Base-by-base conservation (phyloP, 2,888 invertebrate genomes). In the Macrostomum cliftonense region DNA sequence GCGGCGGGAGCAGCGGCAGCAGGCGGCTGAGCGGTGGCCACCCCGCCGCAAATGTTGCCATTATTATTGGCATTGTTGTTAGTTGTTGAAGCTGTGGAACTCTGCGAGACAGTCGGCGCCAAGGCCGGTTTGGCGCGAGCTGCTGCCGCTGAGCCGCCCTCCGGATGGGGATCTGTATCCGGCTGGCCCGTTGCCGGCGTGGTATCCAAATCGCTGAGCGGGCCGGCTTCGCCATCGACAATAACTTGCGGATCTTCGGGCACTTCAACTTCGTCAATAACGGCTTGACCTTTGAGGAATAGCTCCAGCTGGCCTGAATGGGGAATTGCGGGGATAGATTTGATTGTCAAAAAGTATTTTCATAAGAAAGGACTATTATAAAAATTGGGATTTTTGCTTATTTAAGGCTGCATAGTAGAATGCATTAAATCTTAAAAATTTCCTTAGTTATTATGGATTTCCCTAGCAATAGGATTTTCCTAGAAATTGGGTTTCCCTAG, bases 221-320 rank as follows among this genome's bases (percentile, higher is more conserved):
- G 59, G 13, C 62, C 62, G n/a, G 62, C 63, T 48, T 64, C 65
- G 9, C 63, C 63, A 52, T 62, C 65, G 2, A 53, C 48, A 17
- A 43, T 45, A n/a, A 44, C 45, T 36, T 51, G 54, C 13, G 46
- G 53, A 16, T 44, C 56, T 43, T 56, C 43, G 11, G 51, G 51
- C 14, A 49, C 39, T 43, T 51, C 46, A 4, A 21, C 21, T 40
- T 40, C 40, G 20, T 46, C 46, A 43, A 39, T 38, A n/a, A 17
- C 40, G 37, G 38, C 14, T 45, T 45, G 49, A 37, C 53, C 53
- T 21, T 53, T 39, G 28, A 43, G 43, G 38, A 52, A 51, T 19
- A 57, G 39, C 37, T 56, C 56, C 4, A 56, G 44, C 37, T 54
- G 53, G 37, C 39, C 52, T 53, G 42, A 45, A 38, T 12, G 19